Base-by-base conservation (phyloP, 2,888 invertebrate species). In the Synergus umbraculus region DNA sequence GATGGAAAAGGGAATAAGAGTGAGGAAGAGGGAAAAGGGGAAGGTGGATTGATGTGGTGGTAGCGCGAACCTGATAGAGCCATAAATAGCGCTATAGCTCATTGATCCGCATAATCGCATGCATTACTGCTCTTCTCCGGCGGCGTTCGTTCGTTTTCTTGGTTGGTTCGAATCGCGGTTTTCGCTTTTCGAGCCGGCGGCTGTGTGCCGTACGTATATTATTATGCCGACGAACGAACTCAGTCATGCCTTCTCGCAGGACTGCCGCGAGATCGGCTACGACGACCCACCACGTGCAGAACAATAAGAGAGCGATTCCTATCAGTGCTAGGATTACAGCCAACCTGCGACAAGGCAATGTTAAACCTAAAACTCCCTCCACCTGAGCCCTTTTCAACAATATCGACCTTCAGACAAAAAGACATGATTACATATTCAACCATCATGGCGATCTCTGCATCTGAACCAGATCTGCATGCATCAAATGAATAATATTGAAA, bases 71-170 rank as follows among this genome's bases (percentile, higher is more conserved):
- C 86, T 89, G 89, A 91, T 91, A 91, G 89, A 91, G 91, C 87
- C 91, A 90, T 91, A 91, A 91, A 91, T 90, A 90, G 89, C 87
- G 86, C 87, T 88, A 88, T 89, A 90, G 89, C 90, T 89, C 90
- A 91, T 91, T 91, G 91, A 91, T 90, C 90, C 90, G 89, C 89
- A 89, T 91, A 90, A 91, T 91, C 90, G 90, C 89, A 90, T 90
- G 90, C 88, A 90, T 91, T 91, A 91, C 90, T 86, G 85, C 84
- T 85, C 80, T 82, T 88, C 84, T 86, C 86, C 86, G 83, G 81
- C 86, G 85, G 86, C 86, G 85, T 87, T 86, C 81, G 82, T 76
- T 78, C 83, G 83, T 79, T 80, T 80, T 29, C 82, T 81, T 79
- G 78, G 79, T 44, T 78, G 78, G 82, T 83, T 84, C 76, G 85